Conservation (phyloP, 1,140 invertebrate species). For the Anastrepha obliqua region DNA sequence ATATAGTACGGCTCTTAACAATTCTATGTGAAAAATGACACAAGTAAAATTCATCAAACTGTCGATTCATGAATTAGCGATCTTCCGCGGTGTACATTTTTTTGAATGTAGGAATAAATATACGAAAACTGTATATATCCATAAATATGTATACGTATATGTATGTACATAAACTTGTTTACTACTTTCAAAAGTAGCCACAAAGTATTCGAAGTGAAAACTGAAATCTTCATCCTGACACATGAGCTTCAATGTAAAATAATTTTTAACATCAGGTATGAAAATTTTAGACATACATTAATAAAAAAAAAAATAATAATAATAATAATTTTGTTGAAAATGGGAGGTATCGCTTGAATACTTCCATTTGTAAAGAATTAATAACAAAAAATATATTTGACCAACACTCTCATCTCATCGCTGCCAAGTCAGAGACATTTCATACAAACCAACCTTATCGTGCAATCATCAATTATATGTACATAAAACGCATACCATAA, state of each 20-base stretch:
- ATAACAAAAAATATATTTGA: not conserved
- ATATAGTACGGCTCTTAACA: no score
- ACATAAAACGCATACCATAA: not conserved
- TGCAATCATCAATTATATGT: slow-evolving; percentile 22
- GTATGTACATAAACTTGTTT: not conserved
- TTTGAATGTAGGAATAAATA: no score
- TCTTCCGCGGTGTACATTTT: no score
- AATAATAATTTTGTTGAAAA: not conserved
- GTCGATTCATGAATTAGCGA: no score
- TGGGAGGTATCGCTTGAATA: not conserved
- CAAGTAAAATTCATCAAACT: no score
- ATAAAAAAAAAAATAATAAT: not conserved
- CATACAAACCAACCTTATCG: slow-evolving; percentile 4
- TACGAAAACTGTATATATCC: not conserved
- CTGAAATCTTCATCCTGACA: not conserved
- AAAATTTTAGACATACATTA: not conserved
- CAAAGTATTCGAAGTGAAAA: not conserved
- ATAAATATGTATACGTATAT: not conserved
- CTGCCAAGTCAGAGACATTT: slow-evolving; percentile 41
- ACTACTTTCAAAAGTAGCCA: not conserved
- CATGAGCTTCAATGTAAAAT: not conserved
- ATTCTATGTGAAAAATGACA: no score
- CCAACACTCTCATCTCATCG: not conserved
- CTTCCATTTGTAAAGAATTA: not conserved
- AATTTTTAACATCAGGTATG: not conserved